Evolutionary conservation across 2,113 vertebrate genomes (phyloP).

Genomic region (Notechis scutatus): DNA sequence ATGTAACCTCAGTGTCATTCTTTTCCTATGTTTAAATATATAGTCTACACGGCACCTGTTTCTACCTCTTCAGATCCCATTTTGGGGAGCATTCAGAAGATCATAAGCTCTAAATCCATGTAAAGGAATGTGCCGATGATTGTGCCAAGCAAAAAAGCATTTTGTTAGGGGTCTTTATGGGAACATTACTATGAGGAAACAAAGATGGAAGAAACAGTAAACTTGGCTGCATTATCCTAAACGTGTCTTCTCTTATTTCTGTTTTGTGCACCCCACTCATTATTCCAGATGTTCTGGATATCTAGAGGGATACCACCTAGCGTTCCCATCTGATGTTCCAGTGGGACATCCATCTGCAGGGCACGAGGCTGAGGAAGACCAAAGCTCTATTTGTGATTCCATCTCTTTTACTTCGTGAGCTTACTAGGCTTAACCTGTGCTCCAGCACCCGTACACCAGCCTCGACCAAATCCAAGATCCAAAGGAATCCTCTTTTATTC

Average conservation of each 20-base stretch:
- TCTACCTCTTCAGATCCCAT: neutral
- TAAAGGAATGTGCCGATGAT: neutral
- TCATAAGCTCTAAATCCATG: neutral
- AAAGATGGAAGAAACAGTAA: neutral
- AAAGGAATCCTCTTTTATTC: neutral
- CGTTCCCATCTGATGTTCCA: neutral
- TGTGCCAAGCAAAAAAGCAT: neutral
- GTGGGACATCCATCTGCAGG: neutral
- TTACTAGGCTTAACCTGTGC: neutral
- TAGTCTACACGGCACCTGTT: too few species aligned
- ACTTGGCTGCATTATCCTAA: neutral
- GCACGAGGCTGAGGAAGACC: neutral
- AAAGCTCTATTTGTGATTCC: neutral
- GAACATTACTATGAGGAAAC: neutral
- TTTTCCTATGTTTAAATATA: neutral
- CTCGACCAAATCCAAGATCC: neutral
- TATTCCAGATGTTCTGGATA: neutral
- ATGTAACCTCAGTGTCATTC: neutral
- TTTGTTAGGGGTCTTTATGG: neutral
- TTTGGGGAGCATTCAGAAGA: neutral
- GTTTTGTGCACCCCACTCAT: neutral
- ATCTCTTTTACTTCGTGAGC: neutral
- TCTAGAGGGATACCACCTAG: neutral
- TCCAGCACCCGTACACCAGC: neutral
- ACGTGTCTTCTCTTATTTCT: neutral